Conservation (phyloP, 2,797 vertebrate species). For the Typhlichthys subterraneus region DNA sequence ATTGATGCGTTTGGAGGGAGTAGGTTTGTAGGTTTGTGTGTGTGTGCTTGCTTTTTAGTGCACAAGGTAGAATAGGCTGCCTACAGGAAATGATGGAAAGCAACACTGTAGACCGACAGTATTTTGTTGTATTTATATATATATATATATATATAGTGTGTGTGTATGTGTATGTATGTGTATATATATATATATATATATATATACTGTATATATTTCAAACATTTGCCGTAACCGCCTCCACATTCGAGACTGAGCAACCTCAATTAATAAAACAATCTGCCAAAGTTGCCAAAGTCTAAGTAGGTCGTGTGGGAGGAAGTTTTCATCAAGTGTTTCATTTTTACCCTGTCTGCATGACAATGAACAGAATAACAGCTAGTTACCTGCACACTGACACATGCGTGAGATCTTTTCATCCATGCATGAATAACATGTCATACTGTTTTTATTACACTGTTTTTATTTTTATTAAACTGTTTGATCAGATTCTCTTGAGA, state of each 20-base stretch:
- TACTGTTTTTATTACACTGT: neutral
- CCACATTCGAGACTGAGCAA: conserved; percentile 2
- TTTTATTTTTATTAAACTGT: neutral
- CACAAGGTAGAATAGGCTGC: conserved; percentile 20
- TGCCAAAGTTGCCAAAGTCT: conserved; percentile 23
- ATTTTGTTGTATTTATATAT: neutral
- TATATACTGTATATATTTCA: neutral
- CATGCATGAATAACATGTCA: neutral
- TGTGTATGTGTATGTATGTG: no score
- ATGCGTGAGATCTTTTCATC: neutral
- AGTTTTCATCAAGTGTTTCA: neutral
- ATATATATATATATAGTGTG: no score
- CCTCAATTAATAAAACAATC: conserved; percentile 35
- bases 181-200: no score
- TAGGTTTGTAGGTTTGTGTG: neutral
- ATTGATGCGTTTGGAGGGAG: conserved; percentile 50
- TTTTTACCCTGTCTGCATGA: conserved; percentile 3
- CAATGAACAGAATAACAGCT: conserved; percentile 10
- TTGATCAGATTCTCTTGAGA: neutral
- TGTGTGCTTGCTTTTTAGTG: conserved; percentile 8
- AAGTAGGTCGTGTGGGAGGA: conserved; percentile 22
- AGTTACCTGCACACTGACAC: conserved; percentile 5
- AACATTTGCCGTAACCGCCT: neutral
- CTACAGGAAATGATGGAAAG: conserved; percentile 17
- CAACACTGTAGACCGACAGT: conserved; percentile 10